These are phyloP conservation scores for Chironomus tepperi DNA, from an alignment of 1,140 invertebrate genomes.

Conservation along the genomic window DNA sequence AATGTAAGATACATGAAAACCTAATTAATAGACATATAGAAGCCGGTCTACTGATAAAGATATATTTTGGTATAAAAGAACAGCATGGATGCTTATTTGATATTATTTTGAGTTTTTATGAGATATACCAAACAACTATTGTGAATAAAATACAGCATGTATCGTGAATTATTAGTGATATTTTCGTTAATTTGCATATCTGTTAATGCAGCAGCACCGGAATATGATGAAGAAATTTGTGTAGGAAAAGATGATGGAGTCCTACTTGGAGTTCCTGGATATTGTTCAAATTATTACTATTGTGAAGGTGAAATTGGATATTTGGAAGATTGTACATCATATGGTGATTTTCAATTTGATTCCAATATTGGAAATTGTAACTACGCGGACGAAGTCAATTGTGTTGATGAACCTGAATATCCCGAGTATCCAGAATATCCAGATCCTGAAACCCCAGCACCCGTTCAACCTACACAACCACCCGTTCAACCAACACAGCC, in stretches of 20 bases:
- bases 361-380: not conserved
- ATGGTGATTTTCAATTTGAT: not conserved
- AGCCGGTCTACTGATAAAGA: not conserved
- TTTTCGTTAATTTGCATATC: not conserved
- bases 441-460: not conserved
- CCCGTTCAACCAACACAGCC: not conserved
- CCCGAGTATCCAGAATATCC: not conserved
- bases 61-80: not conserved
- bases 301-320: not conserved
- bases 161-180: not conserved
- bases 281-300: not conserved
- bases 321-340: not conserved
- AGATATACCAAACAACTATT: not conserved
- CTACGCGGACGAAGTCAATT: not conserved
- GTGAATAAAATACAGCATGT: not conserved
- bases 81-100: not conserved
- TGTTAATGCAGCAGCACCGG: not conserved
- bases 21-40: not conserved
- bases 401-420: not conserved
- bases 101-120: not conserved
- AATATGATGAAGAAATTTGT: not conserved
- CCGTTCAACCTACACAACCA: not conserved
- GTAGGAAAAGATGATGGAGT: not conserved
- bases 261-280: not conserved
- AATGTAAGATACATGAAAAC: not conserved